A percentile compares a stretch with the other conserved stretches of the same genome.
Evolutionary conservation across 2,113 vertebrate species (phyloP).

Genomic region (Megaleporinus macrocephalus): DNA sequence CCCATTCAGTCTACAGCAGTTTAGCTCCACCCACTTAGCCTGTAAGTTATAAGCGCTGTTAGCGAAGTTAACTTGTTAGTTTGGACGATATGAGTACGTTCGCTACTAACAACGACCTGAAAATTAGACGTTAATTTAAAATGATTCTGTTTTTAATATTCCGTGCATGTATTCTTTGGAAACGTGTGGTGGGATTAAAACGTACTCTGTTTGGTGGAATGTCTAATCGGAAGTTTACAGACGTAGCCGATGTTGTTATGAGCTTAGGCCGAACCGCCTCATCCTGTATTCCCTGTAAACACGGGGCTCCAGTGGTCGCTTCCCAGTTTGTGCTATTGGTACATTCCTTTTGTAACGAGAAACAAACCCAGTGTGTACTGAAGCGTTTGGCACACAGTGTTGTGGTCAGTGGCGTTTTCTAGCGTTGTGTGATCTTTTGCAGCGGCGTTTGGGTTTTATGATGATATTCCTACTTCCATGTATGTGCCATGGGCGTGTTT

Average conservation of each 20-base stretch:
- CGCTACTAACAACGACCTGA: too few relatives aligned
- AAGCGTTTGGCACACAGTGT: constrained; percentile 62
- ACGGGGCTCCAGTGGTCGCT: constrained; percentile 31
- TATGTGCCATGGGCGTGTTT: constrained; percentile 62
- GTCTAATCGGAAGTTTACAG: constrained; percentile 38
- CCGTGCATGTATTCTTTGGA: too few relatives aligned
- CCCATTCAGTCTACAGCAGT: too few relatives aligned
- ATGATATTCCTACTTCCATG: constrained; percentile 58
- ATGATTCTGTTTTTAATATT: too few relatives aligned
- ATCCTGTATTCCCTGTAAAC: constrained; percentile 4
- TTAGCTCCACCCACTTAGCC: too few relatives aligned
- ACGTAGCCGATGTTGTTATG: constrained; percentile 32
- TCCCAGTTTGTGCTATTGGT: constrained; percentile 61
- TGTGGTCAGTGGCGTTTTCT: constrained; percentile 69
- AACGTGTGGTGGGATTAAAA: too few relatives aligned
- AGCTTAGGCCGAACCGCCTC: constrained; percentile 37
- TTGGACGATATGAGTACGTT: too few relatives aligned
- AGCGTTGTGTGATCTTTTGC: constrained; percentile 62
- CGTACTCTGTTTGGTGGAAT: too few relatives aligned
- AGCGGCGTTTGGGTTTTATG: constrained; percentile 53
- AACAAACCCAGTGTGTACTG: constrained; percentile 34
- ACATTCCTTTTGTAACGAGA: constrained; percentile 68
- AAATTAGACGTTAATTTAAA: too few relatives aligned
- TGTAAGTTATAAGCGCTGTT: too few relatives aligned
- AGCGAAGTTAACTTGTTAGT: too few relatives aligned